These are phyloP conservation scores for Apolygus lucorum DNA, from an alignment of 1,140 invertebrate species.

Conservation along the genomic window DNA sequence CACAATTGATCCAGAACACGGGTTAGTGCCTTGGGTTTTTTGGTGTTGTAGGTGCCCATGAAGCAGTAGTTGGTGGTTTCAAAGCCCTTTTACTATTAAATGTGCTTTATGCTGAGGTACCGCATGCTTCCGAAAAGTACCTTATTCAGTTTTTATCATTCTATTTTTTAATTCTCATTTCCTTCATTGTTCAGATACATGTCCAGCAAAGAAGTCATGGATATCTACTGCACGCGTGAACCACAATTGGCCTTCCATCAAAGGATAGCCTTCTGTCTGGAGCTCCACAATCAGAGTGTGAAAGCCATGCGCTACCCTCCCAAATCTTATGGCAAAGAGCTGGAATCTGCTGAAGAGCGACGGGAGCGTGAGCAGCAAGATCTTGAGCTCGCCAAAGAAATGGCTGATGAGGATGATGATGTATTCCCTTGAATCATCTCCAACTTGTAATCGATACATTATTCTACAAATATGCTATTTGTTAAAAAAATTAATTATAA, in stretches of 20 bases:
- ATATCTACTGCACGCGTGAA: conserved; percentile 95
- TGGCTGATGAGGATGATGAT: conserved; percentile 98
- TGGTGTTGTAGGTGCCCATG: too few relatives aligned
- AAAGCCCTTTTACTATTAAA: too few relatives aligned
- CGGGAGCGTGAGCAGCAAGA: conserved; percentile 95
- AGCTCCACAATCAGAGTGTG: conserved; percentile 95
- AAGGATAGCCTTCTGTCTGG: conserved; percentile 93
- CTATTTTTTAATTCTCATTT: too few relatives aligned
- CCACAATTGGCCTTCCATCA: conserved; percentile 96
- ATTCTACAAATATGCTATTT: too few relatives aligned
- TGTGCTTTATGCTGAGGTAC: too few relatives aligned
- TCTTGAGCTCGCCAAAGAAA: conserved; percentile 94
- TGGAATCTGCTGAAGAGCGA: conserved; percentile 94
- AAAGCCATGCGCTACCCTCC: conserved; percentile 99
- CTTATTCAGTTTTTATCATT: too few relatives aligned
- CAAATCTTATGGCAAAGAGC: conserved; percentile 95
- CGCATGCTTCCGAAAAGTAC: not conserved
- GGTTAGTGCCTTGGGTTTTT: too few relatives aligned
- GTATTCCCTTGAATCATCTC: conserved; percentile 67
- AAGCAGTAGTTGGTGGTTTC: too few relatives aligned
- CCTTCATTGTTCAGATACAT: conserved; percentile 71
- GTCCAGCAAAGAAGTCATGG: conserved; percentile 92
- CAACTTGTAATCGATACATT: too few relatives aligned
- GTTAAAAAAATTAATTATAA: too few relatives aligned
- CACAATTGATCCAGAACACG: conserved; percentile 79